These are phyloP conservation scores for Microcebus murinus DNA, from an alignment of 2,113 vertebrate genomes.

Conservation along the genomic window DNA sequence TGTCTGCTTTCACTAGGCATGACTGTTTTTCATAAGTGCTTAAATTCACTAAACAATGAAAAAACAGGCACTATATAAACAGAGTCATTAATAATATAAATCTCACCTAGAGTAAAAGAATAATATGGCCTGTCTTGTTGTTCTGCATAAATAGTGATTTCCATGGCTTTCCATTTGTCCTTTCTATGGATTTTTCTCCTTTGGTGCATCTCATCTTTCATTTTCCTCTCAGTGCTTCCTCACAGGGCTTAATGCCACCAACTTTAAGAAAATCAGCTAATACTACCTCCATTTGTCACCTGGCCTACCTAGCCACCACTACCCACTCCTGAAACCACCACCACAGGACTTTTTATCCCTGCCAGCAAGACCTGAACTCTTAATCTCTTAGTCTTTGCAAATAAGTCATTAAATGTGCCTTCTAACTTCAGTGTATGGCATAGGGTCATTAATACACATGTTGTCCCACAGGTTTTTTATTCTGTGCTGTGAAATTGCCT, in stretches of 20 bases:
- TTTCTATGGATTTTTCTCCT: slow-evolving; percentile 56
- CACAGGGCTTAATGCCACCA: background rate
- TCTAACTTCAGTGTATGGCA: slow-evolving; percentile 63
- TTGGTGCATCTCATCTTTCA: slow-evolving; percentile 51
- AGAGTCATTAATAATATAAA: slow-evolving; percentile 69
- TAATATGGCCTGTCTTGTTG: slow-evolving; percentile 24
- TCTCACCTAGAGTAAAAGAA: slow-evolving; percentile 63
- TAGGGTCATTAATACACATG: slow-evolving; percentile 75
- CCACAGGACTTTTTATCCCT: slow-evolving; percentile 38
- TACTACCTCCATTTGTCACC: slow-evolving; percentile 72
- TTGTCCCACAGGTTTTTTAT: slow-evolving; percentile 65
- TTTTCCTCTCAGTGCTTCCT: slow-evolving; percentile 54
- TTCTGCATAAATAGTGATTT: slow-evolving; percentile 49
- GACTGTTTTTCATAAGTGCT: slow-evolving; percentile 55
- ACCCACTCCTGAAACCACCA: background rate
- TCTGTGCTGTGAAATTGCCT: slow-evolving; percentile 80
- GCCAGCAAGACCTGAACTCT: slow-evolving; percentile 54
- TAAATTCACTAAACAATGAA: slow-evolving; percentile 61
- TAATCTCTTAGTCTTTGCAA: slow-evolving; percentile 74
- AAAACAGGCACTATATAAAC: slow-evolving; percentile 50
- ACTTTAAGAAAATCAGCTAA: slow-evolving; percentile 65
- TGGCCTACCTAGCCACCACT: background rate
- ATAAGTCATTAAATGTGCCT: slow-evolving; percentile 66
- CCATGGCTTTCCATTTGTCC: slow-evolving; percentile 12
- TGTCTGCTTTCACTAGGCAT: slow-evolving; percentile 7